Conservation (phyloP, 2,888 invertebrate genomes). For the Ochropacha duplaris region DNA sequence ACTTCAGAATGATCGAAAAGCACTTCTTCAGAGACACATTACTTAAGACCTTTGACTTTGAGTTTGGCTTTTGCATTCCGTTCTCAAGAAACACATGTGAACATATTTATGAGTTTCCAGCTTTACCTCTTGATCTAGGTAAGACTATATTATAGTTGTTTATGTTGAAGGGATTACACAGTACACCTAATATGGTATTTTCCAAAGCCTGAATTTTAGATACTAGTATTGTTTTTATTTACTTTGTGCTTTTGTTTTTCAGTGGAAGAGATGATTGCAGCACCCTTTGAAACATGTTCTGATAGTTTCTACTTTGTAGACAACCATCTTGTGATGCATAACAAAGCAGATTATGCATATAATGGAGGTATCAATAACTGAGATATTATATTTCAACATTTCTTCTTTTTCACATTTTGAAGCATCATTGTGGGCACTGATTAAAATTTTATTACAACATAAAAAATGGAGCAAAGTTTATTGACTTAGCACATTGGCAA, state of each 20-base stretch:
- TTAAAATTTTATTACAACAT: conserved; percentile 16
- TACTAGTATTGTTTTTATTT: neutral
- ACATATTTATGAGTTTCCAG: conserved; percentile 99
- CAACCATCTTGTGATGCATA: conserved; percentile 98
- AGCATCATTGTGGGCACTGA: conserved; percentile 32
- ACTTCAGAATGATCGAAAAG: conserved; percentile 99
- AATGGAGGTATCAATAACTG: conserved; percentile 87
- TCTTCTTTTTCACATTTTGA: conserved; percentile 8
- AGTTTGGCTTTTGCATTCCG: conserved; percentile 99
- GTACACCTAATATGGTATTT: too few species aligned
- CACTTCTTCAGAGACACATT: conserved; percentile 97
- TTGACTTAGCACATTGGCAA: neutral
- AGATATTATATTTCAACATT: conserved; percentile 15
- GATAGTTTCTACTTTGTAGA: conserved; percentile 99
- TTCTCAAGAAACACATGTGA: conserved; percentile 98
- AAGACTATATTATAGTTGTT: conserved; percentile 51
- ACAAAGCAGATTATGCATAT: conserved; percentile 99
- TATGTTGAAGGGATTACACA: too few species aligned
- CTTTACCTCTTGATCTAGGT: conserved; percentile 93
- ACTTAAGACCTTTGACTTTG: conserved; percentile 99
- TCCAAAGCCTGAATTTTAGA: too few species aligned
- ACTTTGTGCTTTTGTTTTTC: conserved; percentile 53
- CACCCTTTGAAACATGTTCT: conserved; percentile 98
- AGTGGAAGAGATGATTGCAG: conserved; percentile 98
- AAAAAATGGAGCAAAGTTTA: neutral